A percentile compares a stretch with the other conserved stretches of the same genome.
phyloP scores from a whole-genome alignment of 2,797 vertebrate species.

The Leptoclinus maculatus region DNA sequence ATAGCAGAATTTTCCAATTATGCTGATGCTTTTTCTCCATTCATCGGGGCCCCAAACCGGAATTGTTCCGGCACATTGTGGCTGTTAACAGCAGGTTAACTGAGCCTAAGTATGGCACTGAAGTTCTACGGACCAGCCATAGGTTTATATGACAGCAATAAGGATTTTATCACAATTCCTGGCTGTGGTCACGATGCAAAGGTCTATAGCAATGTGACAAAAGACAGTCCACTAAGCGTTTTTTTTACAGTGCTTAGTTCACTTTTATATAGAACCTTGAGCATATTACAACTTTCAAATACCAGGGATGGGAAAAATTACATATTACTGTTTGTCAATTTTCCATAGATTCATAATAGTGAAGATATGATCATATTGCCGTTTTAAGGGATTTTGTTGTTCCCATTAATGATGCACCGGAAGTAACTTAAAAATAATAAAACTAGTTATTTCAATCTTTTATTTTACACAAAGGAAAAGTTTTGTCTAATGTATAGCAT shows the following conservation, averaged over 20 bases:
- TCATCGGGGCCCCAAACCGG: neutral
- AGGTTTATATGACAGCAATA: slow-evolving; percentile 6
- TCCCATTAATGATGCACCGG: neutral
- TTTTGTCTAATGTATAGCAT: neutral
- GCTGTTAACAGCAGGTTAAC: neutral
- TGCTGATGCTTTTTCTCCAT: neutral
- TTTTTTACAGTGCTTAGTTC: neutral
- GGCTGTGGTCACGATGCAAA: neutral
- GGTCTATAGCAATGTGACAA: neutral
- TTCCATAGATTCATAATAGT: neutral
- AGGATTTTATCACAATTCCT: neutral
- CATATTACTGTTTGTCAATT: neutral
- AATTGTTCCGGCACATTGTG: neutral
- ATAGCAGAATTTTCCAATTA: neutral
- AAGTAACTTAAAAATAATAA: neutral
- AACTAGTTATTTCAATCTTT: neutral
- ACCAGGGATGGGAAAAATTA: neutral
- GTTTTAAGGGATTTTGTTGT: no score
- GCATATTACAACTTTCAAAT: neutral
- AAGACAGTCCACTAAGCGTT: neutral
- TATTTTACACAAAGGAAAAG: neutral
- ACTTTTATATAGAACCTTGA: neutral
- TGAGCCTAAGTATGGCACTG: neutral
- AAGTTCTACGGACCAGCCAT: neutral
- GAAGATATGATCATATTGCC: neutral